phyloP scores from a whole-genome alignment of 2,797 vertebrate genomes.

The Stomatorhinus walkeri region DNA sequence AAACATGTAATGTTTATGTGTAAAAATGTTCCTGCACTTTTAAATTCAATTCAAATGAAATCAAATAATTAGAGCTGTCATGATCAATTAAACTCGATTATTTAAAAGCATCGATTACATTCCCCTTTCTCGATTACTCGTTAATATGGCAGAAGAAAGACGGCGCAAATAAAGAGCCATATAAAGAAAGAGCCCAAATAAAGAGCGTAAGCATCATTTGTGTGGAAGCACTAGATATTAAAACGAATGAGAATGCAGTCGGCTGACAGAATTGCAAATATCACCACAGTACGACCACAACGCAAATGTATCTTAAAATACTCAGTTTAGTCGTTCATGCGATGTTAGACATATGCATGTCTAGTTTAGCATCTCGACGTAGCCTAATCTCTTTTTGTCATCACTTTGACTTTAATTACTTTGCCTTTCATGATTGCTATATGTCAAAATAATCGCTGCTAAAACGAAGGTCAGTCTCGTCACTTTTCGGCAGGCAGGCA shows the following conservation, averaged over 20 bases:
- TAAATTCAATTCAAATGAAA: not conserved
- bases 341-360: not conserved
- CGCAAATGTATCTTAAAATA: not conserved
- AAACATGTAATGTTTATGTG: not conserved
- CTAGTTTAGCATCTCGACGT: not conserved
- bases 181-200: not conserved
- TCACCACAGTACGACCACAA: not conserved
- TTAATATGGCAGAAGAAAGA: not conserved
- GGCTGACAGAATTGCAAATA: not conserved
- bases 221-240: not conserved
- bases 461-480: no score
- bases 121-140: not conserved
- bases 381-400: not conserved
- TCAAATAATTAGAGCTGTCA: not conserved
- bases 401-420: not conserved
- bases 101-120: not conserved
- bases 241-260: not conserved
- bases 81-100: not conserved
- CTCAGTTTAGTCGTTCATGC: not conserved
- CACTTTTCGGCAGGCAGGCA: no score
- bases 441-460: not conserved
- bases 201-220: not conserved
- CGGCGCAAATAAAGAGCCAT: not conserved
- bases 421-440: not conserved
- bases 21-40: not conserved